Evolutionary conservation across 2,888 invertebrate species (phyloP).

Genomic region (Caenorhabditis sp.): DNA sequence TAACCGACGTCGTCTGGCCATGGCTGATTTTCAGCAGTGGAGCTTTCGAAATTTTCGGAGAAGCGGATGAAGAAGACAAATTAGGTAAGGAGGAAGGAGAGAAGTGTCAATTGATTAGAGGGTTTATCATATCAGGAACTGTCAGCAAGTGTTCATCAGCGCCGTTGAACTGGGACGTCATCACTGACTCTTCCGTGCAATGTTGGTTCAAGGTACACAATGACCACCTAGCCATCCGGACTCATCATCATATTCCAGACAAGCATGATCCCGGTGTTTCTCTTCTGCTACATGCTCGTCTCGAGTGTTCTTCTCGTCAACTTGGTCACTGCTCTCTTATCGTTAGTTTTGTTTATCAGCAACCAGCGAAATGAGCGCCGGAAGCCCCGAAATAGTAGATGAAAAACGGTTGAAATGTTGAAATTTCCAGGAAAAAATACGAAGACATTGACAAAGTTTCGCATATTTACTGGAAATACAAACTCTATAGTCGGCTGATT

Average conservation of each 20-base stretch:
- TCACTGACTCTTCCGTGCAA: slow-evolving; percentile 66
- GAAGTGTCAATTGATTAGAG: neutral
- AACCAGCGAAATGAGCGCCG: neutral
- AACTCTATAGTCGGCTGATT: slow-evolving; percentile 65
- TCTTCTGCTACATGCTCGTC: slow-evolving; percentile 71
- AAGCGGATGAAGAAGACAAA: slow-evolving; percentile 68
- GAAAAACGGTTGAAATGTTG: neutral
- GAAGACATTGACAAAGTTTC: slow-evolving; percentile 70
- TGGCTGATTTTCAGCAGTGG: slow-evolving; percentile 72
- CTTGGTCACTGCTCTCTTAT: slow-evolving; percentile 71
- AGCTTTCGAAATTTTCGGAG: slow-evolving; percentile 73
- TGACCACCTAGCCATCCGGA: neutral
- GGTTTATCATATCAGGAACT: slow-evolving; percentile 30
- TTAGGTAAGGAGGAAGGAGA: slow-evolving; percentile 27
- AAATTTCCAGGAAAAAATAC: slow-evolving; percentile 70
- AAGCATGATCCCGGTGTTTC: slow-evolving; percentile 65
- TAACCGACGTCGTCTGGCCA: slow-evolving; percentile 63
- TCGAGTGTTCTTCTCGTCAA: slow-evolving; percentile 72
- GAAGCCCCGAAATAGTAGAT: slow-evolving; percentile 1
- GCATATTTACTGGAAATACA: slow-evolving; percentile 71
- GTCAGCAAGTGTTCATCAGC: slow-evolving; percentile 62
- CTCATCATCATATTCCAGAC: slow-evolving; percentile 55
- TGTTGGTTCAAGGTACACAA: slow-evolving; percentile 66
- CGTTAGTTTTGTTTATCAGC: slow-evolving; percentile 44
- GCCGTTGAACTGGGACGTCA: slow-evolving; percentile 60